These are phyloP conservation scores for Cynaeus angustus DNA, from an alignment of 2,888 invertebrate species.

Conservation along the genomic window DNA sequence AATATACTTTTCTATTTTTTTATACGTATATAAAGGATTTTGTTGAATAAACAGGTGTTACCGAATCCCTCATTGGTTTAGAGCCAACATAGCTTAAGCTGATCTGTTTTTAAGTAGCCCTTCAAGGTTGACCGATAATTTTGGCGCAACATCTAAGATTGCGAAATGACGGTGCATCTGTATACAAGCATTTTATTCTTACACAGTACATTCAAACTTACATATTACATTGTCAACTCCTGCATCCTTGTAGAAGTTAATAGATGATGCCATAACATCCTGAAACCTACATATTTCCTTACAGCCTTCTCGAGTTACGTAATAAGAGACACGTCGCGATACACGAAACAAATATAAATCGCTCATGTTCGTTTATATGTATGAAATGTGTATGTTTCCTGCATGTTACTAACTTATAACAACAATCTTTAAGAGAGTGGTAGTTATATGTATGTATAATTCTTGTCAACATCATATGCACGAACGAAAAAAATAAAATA, in stretches of 20 bases:
- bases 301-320: conserved; percentile 50
- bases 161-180: conserved; percentile 46
- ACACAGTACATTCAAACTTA: conserved; percentile 71
- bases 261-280: conserved; percentile 57
- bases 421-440: conserved; percentile 63
- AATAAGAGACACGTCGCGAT: conserved; percentile 55
- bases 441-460: conserved; percentile 60
- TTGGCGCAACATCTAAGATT: background rate
- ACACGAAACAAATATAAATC: conserved; percentile 60
- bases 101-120: background rate
- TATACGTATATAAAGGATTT: too few species aligned
- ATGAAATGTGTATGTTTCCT: conserved; percentile 64
- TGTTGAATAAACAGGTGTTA: too few species aligned
- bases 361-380: conserved; percentile 55
- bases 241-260: conserved; percentile 59
- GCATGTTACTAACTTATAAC: conserved; percentile 51
- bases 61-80: too few species aligned
- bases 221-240: conserved; percentile 65
- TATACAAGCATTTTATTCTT: conserved; percentile 71
- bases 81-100: too few species aligned
- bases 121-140: background rate
- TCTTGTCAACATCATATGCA: conserved; percentile 64
- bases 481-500: conserved; percentile 65
- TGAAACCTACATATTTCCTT: conserved; percentile 65
- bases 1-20: too few species aligned